Conservation (phyloP, 2,113 vertebrate species). For the Peromyscus californicus region DNA sequence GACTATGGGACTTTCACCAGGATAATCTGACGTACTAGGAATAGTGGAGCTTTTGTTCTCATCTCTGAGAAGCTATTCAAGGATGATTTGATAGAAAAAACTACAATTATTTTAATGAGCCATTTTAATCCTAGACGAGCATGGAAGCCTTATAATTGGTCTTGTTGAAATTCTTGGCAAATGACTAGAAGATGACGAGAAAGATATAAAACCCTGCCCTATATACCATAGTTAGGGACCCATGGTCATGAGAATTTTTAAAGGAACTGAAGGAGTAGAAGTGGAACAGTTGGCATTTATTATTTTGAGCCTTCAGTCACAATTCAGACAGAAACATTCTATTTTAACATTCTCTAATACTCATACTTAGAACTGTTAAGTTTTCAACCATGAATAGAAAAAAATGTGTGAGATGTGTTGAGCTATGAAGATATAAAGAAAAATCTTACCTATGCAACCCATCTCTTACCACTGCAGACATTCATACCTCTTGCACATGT, state of each 20-base stretch:
- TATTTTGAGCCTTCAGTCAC: not conserved
- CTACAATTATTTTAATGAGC: not conserved
- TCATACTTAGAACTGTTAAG: not conserved
- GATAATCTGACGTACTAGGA: not conserved
- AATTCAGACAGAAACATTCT: not conserved
- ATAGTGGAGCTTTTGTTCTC: not conserved
- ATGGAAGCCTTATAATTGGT: not conserved
- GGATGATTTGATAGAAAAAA: not conserved
- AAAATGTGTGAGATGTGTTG: not conserved
- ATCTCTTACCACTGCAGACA: not conserved
- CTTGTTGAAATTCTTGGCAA: not conserved
- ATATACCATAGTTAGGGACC: not conserved
- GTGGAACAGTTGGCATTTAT: not conserved
- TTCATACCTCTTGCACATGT: not conserved
- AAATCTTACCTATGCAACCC: not conserved
- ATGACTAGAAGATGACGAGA: not conserved
- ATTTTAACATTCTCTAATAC: slow-evolving; percentile 41
- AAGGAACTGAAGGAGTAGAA: not conserved
- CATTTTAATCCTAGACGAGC: not conserved
- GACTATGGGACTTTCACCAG: not conserved
- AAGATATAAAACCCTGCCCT: not conserved
- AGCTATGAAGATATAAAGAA: not conserved
- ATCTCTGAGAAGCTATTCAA: not conserved
- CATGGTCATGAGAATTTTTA: not conserved
- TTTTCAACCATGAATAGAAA: not conserved